A percentile compares a stretch with the other conserved stretches of the same genome.
These are phyloP conservation scores for Gopherus evgoodei DNA, from an alignment of 2,113 vertebrate genomes.

Conservation along the genomic window DNA sequence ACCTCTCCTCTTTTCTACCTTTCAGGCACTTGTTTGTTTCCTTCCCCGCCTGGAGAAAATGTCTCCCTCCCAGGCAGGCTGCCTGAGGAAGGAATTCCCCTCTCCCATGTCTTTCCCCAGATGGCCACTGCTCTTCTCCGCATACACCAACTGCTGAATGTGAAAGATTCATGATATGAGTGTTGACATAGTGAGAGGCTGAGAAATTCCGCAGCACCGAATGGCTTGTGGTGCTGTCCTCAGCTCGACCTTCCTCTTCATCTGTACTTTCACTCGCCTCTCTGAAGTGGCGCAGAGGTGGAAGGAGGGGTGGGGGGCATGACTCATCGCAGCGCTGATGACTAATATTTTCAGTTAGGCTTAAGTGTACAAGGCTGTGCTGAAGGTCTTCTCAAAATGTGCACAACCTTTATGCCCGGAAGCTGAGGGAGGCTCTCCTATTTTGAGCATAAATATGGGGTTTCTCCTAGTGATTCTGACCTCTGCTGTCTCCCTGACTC, in stretches of 20 bases:
- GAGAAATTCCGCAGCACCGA: conserved; percentile 64
- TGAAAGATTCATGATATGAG: conserved; percentile 65
- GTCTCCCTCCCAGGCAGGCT: conserved; percentile 2
- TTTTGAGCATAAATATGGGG: rapidly evolving
- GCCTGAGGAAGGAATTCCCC: neutral
- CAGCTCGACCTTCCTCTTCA: conserved; percentile 67
- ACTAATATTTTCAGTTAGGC: conserved; percentile 59
- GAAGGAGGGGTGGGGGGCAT: conserved; percentile 2
- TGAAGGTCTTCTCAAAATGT: conserved; percentile 32
- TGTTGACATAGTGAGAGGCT: conserved; percentile 67
- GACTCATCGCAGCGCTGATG: conserved; percentile 66
- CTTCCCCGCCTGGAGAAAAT: neutral
- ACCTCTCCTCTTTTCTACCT: conserved; percentile 12
- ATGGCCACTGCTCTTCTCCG: conserved; percentile 56
- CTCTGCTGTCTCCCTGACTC: neutral
- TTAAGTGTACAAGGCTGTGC: neutral
- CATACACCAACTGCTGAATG: conserved; percentile 59
- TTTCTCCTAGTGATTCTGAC: neutral
- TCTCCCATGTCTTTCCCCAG: conserved; percentile 33
- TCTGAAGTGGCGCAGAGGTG: neutral
- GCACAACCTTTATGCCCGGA: neutral
- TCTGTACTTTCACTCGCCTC: conserved; percentile 50
- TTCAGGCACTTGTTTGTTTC: conserved; percentile 14
- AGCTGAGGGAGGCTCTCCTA: conserved; percentile 15
- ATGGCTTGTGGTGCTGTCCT: conserved; percentile 59